Base-by-base conservation (phyloP, 2,888 invertebrate species). In the Phengaris arion region DNA sequence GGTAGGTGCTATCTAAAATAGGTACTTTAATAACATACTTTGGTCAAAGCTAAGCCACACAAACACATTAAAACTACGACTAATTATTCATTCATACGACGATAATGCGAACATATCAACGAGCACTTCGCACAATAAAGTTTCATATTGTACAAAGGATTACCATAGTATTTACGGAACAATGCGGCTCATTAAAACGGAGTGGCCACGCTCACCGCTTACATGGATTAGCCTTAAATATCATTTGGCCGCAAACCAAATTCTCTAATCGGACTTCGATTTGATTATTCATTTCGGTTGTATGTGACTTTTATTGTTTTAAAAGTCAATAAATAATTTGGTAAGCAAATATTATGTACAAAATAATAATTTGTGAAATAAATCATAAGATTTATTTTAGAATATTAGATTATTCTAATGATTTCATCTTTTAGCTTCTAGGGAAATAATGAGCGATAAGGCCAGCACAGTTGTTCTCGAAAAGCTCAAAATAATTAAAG, bases 181-280 rank as follows among this genome's bases (percentile, higher is more conserved):
- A 55, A 59, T 70, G 70, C 52, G 72, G 74, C 68, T 70, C 74
- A 76, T 74, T 68, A 74, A 75, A 74, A 77, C 46, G 46, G 69
- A 74, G 76, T 74, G 76, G 48, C 74, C 76, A 73, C 73, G 54
- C 48, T 72, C 22, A 68, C 69, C 54, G 68, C 72, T 74, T 70
- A 73, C 76, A 76, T 75, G 76, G 57, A 74, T 64, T 64, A 48
- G 15, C 59, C 46, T 57, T 74, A 74, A 12, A 48, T 77, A 77
- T 77, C 72, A 77, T 79, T 79, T 78, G 77, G 79, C 77, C 76
- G 74, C 77, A 79, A 79, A 79, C 80, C 79, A 77, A 79, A 78
- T 68, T 46, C 15, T 69, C 69, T 35, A 35, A 46, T 15, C 46
- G 46, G 68, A 68, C n/a, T 15, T 69, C 48, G 69, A 75, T 75